Conservation (phyloP, 2,113 vertebrate genomes). For the Protobothrops mucrosquamatus region DNA sequence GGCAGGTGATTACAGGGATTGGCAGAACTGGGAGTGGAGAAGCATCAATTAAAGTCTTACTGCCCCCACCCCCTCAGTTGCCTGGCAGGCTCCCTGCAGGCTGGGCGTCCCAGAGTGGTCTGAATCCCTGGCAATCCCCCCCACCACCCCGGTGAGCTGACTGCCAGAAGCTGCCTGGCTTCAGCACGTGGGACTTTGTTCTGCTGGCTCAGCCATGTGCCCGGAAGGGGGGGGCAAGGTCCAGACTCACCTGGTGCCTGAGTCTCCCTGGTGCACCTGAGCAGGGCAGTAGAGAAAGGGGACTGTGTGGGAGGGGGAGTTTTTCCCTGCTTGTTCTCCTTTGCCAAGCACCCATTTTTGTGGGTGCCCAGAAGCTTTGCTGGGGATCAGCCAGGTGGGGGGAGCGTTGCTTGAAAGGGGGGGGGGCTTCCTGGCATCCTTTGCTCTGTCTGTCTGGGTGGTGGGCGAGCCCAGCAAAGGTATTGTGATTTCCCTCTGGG, state of each 20-base stretch:
- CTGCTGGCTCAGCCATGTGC: background rate
- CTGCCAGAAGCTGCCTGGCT: too few relatives aligned
- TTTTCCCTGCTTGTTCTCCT: too few relatives aligned
- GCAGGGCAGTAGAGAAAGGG: background rate
- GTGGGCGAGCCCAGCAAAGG: background rate
- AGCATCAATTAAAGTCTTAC: slow-evolving; percentile 3
- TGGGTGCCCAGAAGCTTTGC: background rate
- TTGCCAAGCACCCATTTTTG: background rate
- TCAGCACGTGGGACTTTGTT: background rate
- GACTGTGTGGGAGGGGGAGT: too few relatives aligned
- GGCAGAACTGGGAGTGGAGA: background rate
- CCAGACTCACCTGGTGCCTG: background rate
- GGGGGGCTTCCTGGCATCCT: background rate
- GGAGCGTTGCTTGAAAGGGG: too few relatives aligned
- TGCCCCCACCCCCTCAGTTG: background rate
- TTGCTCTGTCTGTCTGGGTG: background rate
- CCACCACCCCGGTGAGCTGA: background rate
- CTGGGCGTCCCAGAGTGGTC: background rate
- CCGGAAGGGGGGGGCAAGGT: too few relatives aligned
- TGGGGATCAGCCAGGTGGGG: background rate
- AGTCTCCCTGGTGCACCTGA: background rate
- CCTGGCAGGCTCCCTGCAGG: background rate
- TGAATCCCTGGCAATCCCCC: too few relatives aligned
- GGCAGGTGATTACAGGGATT: background rate
- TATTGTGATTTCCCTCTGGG: too few relatives aligned